Percentiles rank a stretch among this genome's conserved stretches.
These are phyloP conservation scores for Rhopilema esculentum DNA, from an alignment of 30 jellyfish, hydroid and myxozoan genomes.

Conservation along the genomic window DNA sequence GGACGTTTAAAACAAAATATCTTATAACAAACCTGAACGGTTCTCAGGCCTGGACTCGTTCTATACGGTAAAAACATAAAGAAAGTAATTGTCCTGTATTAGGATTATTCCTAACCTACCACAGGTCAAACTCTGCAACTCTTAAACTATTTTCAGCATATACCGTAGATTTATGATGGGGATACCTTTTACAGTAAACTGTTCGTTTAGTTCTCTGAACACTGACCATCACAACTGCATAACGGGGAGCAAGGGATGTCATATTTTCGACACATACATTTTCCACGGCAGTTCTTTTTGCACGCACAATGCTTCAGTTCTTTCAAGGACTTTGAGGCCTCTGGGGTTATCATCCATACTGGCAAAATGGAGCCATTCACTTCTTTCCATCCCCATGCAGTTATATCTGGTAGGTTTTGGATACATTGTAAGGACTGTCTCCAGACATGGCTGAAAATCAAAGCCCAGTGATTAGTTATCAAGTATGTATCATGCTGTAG, in stretches of 20 bases:
- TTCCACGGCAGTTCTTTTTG: constrained; percentile 30
- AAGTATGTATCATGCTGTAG: background rate
- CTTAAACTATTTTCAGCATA: background rate
- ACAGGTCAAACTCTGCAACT: background rate
- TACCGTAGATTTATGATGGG: background rate
- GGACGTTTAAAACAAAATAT: background rate
- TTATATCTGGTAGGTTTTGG: constrained; percentile 1
- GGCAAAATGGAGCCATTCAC: constrained; percentile 14
- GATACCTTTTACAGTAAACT: background rate
- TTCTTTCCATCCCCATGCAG: constrained; percentile 52
- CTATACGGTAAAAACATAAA: background rate
- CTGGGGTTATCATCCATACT: constrained; percentile 30
- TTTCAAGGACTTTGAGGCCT: constrained; percentile 34
- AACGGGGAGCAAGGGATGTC: constrained; percentile 29
- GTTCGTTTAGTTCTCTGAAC: constrained; percentile 28
- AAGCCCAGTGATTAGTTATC: constrained; percentile 1
- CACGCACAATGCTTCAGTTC: constrained; percentile 49
- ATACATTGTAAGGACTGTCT: constrained; percentile 16
- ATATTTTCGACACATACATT: constrained; percentile 35
- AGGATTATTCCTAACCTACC: background rate
- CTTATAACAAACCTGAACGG: background rate
- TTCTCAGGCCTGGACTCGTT: background rate
- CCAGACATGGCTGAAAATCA: constrained; percentile 35
- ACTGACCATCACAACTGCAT: constrained; percentile 53
- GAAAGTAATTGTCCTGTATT: background rate